Conservation (phyloP, 2,113 vertebrate genomes). For the Takifugu bimaculatus region DNA sequence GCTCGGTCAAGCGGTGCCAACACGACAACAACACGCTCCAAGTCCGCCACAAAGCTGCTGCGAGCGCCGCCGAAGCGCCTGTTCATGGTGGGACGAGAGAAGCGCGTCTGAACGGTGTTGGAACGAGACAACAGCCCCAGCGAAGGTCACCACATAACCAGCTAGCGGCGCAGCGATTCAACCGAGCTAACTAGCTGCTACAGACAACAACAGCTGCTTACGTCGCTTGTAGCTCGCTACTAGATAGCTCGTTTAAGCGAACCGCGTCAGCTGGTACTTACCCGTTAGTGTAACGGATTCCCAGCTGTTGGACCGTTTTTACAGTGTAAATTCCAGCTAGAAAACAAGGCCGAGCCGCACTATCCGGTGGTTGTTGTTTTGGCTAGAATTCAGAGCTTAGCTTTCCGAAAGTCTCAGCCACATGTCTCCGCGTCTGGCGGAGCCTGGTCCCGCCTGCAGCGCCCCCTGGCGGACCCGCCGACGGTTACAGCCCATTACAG, state of each 20-base stretch:
- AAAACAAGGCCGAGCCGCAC: constrained; percentile 13
- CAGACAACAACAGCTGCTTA: constrained; percentile 64
- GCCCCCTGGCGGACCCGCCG: constrained; percentile 30
- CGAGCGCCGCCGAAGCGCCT: constrained; percentile 22
- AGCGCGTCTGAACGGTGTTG: constrained; percentile 13
- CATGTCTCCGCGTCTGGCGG: constrained; percentile 60
- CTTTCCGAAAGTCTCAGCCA: constrained; percentile 66
- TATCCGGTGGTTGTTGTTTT: constrained; percentile 18
- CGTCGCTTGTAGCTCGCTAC: constrained; percentile 53
- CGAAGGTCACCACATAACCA: constrained; percentile 60
- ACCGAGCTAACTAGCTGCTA: constrained; percentile 50
- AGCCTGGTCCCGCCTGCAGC: constrained; percentile 23
- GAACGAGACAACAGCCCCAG: constrained; percentile 23
- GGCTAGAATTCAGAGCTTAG: constrained; percentile 45
- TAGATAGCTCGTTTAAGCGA: constrained; percentile 38
- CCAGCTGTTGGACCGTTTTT: not conserved
- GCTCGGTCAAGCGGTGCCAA: constrained; percentile 48
- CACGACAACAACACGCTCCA: constrained; percentile 52
- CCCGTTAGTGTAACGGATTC: constrained; percentile 30
- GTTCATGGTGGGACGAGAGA: constrained; percentile 16
- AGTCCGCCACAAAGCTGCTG: constrained; percentile 27
- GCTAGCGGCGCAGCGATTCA: constrained; percentile 16
- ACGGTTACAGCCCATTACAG: constrained; percentile 4
- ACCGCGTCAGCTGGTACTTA: constrained; percentile 38
- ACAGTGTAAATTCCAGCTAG: constrained; percentile 8